phyloP scores from a whole-genome alignment of 2,113 vertebrate species.

The Raja brachyura region DNA sequence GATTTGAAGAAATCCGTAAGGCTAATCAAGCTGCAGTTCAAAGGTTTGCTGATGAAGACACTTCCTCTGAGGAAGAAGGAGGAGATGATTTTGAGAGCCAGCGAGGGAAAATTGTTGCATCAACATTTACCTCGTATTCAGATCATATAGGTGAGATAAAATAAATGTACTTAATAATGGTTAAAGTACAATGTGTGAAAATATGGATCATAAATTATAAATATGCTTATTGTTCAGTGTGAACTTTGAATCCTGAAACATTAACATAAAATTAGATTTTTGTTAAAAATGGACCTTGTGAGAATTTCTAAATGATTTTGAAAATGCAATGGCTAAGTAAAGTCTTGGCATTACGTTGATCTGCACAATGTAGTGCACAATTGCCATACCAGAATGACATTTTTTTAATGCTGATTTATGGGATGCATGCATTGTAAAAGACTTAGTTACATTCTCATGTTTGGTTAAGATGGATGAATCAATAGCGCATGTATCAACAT shows the following conservation, averaged over 20 bases:
- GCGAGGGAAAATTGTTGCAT: conserved; percentile 73
- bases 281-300: not conserved
- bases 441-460: too few relatives aligned
- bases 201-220: not conserved
- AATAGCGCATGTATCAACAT: too few relatives aligned
- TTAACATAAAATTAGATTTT: not conserved
- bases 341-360: too few relatives aligned
- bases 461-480: not conserved
- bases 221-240: not conserved
- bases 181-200: not conserved
- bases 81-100: conserved; percentile 65
- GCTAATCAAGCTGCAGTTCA: conserved; percentile 78
- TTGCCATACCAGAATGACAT: not conserved
- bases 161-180: not conserved
- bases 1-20: conserved; percentile 87
- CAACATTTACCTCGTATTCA: conserved; percentile 82
- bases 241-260: not conserved
- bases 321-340: not conserved
- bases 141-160: conserved; percentile 70
- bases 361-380: not conserved
- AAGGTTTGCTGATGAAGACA: conserved; percentile 67
- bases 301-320: not conserved
- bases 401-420: not conserved
- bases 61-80: conserved; percentile 70
- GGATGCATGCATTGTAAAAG: too few relatives aligned